Conservation (phyloP, 2,113 vertebrate species). For the Calidris pygmaea region DNA sequence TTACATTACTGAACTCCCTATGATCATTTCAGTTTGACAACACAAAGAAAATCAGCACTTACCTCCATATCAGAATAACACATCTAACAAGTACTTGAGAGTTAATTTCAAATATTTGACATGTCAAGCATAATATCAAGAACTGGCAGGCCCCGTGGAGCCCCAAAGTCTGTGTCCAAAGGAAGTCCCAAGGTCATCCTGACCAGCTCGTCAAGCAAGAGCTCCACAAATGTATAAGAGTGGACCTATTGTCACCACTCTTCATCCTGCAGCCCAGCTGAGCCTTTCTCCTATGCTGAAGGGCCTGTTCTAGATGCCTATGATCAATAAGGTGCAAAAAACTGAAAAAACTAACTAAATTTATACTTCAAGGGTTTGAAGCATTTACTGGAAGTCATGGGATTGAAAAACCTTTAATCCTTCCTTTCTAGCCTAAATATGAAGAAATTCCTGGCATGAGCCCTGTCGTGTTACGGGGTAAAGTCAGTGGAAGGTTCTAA, state of each 20-base stretch:
- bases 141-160: neutral
- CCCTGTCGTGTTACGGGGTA: fast-evolving
- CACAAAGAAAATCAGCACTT: neutral
- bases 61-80: neutral
- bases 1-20: neutral
- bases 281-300: fast-evolving
- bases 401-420: slow-evolving; percentile 1
- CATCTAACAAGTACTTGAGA: neutral
- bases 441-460: neutral
- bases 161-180: neutral
- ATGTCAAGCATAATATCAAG: neutral
- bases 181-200: neutral
- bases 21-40: neutral
- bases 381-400: neutral
- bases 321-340: neutral
- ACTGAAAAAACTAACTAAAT: neutral
- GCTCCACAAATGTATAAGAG: too few species aligned
- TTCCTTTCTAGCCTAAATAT: neutral
- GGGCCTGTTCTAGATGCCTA: neutral
- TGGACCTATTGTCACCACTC: neutral
- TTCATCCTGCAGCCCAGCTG: neutral
- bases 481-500: slow-evolving; percentile 28
- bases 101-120: neutral
- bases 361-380: slow-evolving; percentile 7
- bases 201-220: neutral